A percentile compares a stretch with the other conserved stretches of the same genome.
Conservation (phyloP, 2,113 vertebrate genomes). For the human (Homo sapiens) region GRCh38 chr2:233293001-233293500, state of each 20-base stretch:
- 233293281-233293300: slow-evolving; percentile 95
- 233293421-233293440: fast-evolving
- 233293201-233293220: fast-evolving
- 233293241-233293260: slow-evolving; percentile 85
- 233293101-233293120: fast-evolving
- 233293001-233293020: background rate
- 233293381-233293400: background rate
- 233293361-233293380: background rate
- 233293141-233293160: background rate
- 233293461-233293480: fast-evolving
- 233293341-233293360: slow-evolving; percentile 95
- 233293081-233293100: background rate
- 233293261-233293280: slow-evolving; percentile 91
- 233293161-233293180: background rate
- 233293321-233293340: slow-evolving; percentile 91
- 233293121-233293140: background rate
- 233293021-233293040: background rate
- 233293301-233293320: slow-evolving; percentile 95
- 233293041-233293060: fast-evolving
- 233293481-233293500: background rate
- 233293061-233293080: background rate
- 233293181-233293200: background rate
- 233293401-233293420: background rate
- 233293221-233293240: background rate
- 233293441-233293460: fast-evolving